Percentiles rank a stretch among this genome's conserved stretches.
Conservation (phyloP, 2,888 invertebrate species). For the Leptopilina drosophilae region DNA sequence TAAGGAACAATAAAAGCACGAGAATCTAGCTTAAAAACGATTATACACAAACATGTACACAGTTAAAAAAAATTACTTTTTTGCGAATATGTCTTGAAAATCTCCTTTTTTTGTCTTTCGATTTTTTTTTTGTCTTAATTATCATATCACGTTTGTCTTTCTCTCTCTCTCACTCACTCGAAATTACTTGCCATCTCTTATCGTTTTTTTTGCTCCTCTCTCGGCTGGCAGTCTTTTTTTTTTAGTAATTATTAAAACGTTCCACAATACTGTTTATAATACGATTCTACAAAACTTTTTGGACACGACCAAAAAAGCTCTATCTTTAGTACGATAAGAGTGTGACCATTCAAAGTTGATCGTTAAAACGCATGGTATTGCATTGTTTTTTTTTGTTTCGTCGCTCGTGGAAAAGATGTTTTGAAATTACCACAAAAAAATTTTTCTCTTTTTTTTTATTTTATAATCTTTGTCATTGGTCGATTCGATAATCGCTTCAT, state of each 20-base stretch:
- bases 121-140: slow-evolving; percentile 43
- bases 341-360: slow-evolving; percentile 49
- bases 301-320: slow-evolving; percentile 58
- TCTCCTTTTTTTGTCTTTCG: slow-evolving; percentile 41
- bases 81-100: slow-evolving; percentile 23
- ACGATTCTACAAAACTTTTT: slow-evolving; percentile 67
- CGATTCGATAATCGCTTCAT: slow-evolving; percentile 42
- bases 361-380: slow-evolving; percentile 38
- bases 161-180: slow-evolving; percentile 29
- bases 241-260: slow-evolving; percentile 64
- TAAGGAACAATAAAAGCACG: slow-evolving; percentile 62
- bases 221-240: slow-evolving; percentile 70
- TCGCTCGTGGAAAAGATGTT: slow-evolving; percentile 24
- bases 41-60: slow-evolving; percentile 62
- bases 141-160: slow-evolving; percentile 41
- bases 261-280: slow-evolving; percentile 76
- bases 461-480: slow-evolving; percentile 38
- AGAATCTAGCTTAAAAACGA: slow-evolving; percentile 55
- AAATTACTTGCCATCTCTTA: slow-evolving; percentile 23
- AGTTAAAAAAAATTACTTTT: slow-evolving; percentile 48
- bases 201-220: slow-evolving; percentile 57
- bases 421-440: too few species aligned
- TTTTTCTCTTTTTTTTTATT: slow-evolving; percentile 18
- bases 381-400: slow-evolving; percentile 28
- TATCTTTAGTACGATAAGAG: slow-evolving; percentile 54